Base-by-base conservation (phyloP, 1,140 invertebrate species). In the Diploscapter pachys region DNA sequence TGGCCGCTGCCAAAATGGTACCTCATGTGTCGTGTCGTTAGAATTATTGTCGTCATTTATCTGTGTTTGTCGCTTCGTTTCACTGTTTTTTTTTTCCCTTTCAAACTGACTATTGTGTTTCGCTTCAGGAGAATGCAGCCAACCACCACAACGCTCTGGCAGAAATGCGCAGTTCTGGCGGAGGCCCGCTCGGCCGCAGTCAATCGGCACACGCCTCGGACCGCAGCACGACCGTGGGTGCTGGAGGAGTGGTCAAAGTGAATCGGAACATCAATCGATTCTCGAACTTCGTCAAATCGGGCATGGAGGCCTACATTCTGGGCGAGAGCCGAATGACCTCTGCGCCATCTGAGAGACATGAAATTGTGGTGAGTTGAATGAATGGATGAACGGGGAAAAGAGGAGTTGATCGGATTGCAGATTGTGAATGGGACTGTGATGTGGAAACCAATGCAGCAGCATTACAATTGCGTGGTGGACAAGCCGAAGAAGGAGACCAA, bases 271-370 rank as follows among this genome's bases (percentile, higher is more conserved):
- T 70, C 68, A 70, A 70, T 79, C 91, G 93, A 87, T 98, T 98
- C 89, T 93, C 93, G 13, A 91, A 91, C 48, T 92, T 95, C 86
- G 92, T 93, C 5, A 96, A 96, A 87, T 91, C 92, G 63, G 93
- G 93, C 50, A 92, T 92, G 71, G 94, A 96, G 83, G 92, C 92
- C 75, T 98, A 93, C 86, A 90, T 98, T 77, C 89, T 97, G 74
- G 93, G 92, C 53, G 90, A 90, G 55, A 87, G 89, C 51, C 91
- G 91, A 84, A 88, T 91, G 9, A 88, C 88, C 81, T 90, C 93
- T 31, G 89, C 90, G 4, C 92, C 93, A 52, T 88, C 88, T 63
- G 92, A 95, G 71, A 90, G 91, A 85, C 90, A 94, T 11, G 90
- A 89, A 82, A 92, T 95, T 75, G 85, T 91, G 72, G 87, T 89